Conservation (phyloP, 2,888 invertebrate genomes). For the Acrobeloides nanus region DNA sequence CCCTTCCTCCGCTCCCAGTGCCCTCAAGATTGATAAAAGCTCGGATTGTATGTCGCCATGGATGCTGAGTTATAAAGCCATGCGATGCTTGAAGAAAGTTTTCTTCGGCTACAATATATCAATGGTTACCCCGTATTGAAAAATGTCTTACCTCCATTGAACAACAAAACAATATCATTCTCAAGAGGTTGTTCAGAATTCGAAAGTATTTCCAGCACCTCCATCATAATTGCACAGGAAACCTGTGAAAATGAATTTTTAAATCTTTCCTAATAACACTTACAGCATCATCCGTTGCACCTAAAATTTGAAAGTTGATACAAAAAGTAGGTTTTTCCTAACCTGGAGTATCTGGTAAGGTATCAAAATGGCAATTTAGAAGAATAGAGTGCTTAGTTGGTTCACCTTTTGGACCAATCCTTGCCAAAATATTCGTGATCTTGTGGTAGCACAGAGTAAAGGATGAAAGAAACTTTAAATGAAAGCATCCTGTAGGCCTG, state of each 20-base stretch:
- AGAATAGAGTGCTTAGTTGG: conserved; percentile 63
- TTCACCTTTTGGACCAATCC: conserved; percentile 58
- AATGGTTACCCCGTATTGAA: neutral
- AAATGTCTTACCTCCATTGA: conserved; percentile 66
- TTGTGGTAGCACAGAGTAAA: conserved; percentile 76
- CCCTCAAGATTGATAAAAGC: conserved; percentile 84
- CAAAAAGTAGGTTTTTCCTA: no score
- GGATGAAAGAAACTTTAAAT: conserved; percentile 69
- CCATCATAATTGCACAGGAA: conserved; percentile 78
- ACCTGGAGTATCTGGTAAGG: conserved; percentile 61
- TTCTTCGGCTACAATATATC: conserved; percentile 67
- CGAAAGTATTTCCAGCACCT: conserved; percentile 65
- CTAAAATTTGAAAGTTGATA: conserved; percentile 55
- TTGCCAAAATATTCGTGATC: conserved; percentile 69
- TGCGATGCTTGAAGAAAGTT: conserved; percentile 79
- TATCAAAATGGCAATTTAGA: conserved; percentile 85
- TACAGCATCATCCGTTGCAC: conserved; percentile 78
- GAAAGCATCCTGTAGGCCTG: conserved; percentile 68
- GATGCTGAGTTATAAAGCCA: conserved; percentile 81
- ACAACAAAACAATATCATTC: conserved; percentile 73
- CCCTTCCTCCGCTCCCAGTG: conserved; percentile 85
- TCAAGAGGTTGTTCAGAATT: conserved; percentile 59
- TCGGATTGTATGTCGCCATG: conserved; percentile 71
- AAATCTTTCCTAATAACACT: no score
- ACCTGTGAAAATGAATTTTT: no score